Conservation (phyloP, 2,797 vertebrate species). For the Enteromius afrohamiltoni region DNA sequence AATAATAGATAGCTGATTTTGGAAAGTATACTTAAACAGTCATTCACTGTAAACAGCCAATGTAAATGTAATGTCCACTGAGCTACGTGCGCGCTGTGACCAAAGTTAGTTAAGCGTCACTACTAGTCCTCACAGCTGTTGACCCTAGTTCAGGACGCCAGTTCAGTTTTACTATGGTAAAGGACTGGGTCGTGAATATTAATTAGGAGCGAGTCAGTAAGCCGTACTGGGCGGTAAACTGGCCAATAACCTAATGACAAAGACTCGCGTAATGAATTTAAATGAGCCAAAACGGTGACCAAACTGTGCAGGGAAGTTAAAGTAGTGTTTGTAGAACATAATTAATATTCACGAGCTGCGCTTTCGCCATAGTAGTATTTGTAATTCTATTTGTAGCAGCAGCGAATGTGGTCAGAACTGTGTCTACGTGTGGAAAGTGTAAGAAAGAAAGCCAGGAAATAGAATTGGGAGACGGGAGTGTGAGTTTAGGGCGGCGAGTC, state of each 20-base stretch:
- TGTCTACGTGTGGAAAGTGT: conserved; percentile 27
- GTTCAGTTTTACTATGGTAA: not conserved
- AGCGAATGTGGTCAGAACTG: conserved; percentile 53
- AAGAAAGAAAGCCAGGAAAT: conserved; percentile 12
- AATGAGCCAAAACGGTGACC: not conserved
- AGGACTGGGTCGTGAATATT: not conserved
- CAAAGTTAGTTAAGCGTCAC: not conserved
- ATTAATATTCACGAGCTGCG: not conserved
- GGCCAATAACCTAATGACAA: not conserved
- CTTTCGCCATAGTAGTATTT: not conserved
- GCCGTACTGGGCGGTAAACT: not conserved
- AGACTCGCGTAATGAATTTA: not conserved
- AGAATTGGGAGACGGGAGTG: conserved; percentile 13
- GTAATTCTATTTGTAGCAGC: conserved; percentile 67
- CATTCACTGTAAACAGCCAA: not conserved
- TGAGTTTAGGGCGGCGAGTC: conserved; percentile 4
- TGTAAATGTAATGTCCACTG: not conserved
- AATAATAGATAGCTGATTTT: not conserved
- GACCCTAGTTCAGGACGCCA: conserved; percentile 19
- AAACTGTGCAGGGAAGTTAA: not conserved
- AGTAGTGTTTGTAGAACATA: not conserved
- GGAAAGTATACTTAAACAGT: not conserved
- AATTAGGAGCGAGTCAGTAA: not conserved
- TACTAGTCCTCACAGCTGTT: not conserved
- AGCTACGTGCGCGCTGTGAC: conserved; percentile 6